Base-by-base conservation (phyloP, 2,888 invertebrate species). In the Noctua comes region DNA sequence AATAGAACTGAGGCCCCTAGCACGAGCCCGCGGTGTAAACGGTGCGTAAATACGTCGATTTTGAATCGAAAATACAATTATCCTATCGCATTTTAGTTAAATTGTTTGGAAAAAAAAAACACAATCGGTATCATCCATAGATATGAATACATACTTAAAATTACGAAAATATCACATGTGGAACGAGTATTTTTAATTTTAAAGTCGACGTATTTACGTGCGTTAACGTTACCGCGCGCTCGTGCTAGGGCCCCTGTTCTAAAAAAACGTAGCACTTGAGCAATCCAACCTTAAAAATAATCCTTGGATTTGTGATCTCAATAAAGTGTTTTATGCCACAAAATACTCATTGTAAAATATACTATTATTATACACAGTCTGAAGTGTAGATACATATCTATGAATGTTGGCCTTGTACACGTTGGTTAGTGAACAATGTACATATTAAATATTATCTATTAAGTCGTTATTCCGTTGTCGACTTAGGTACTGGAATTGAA, bases 311-410 rank as follows among this genome's bases (percentile, higher is more conserved):
- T 75, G 79, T 83, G 84, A 88, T 85, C 86, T 87, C 80, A 88
- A 87, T 88, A 88, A 85, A 85, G 77, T 84, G 80, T 77, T 77
- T 76, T 85, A 85, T 77, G 76, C 76, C 80, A 76, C 70, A 82
- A 82, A 83, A 85, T 77, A 81, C 71, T 87, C 83, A 84, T 86
- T 88, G 88, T 88, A 84, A 86, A 88, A 86, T 84, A 84, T 76
- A 86, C 79, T 87, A 85, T 87, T 85, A 88, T 87, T 78, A 85
- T 80, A 87, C 87, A 73, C 73, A 78, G 81, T 83, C 84, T 78
- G 65, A 77, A 79, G 84, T 80, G 79, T 84, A 87, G 88, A 89
- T 89, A 87, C 88, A 90, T 91, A 91, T 91, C 91, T 90, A 90
- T 88, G 78, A 87, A 87, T 82, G 73, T 54, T 86, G 90, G 79